Conservation (phyloP, 2,888 invertebrate species). For the Balanococcus diminutus region DNA sequence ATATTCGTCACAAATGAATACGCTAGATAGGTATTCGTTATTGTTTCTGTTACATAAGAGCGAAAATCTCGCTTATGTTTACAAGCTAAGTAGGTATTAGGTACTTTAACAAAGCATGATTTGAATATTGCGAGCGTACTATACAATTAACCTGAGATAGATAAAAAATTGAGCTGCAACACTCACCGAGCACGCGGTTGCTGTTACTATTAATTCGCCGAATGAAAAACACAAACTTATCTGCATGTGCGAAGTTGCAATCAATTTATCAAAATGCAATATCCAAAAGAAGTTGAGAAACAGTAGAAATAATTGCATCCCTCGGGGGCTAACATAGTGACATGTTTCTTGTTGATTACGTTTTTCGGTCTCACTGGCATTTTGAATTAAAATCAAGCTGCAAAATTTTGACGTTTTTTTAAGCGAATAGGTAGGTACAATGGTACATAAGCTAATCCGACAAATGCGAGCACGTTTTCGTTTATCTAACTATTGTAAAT, state of each 20-base stretch:
- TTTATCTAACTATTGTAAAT: not conserved
- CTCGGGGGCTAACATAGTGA: not conserved
- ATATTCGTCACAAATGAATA: too few species aligned
- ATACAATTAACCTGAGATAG: not conserved
- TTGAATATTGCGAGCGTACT: too few species aligned
- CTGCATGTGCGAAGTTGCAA: slow-evolving; percentile 10
- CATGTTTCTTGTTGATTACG: slow-evolving; percentile 27
- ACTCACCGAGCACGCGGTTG: not conserved
- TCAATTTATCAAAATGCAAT: slow-evolving; percentile 24
- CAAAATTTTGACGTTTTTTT: not conserved
- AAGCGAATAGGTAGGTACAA: not conserved
- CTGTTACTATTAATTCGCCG: not conserved
- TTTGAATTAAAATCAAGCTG: not conserved
- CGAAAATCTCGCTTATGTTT: too few species aligned
- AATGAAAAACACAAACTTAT: not conserved
- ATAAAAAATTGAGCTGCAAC: not conserved
- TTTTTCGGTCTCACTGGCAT: not conserved
- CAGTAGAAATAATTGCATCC: not conserved
- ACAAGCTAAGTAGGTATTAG: too few species aligned
- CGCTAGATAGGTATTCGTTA: too few species aligned
- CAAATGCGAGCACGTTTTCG: not conserved
- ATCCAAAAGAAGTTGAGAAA: slow-evolving; percentile 8
- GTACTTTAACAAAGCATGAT: too few species aligned
- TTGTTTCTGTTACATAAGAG: too few species aligned
- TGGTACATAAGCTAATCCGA: not conserved